Evolutionary conservation across 2,113 vertebrate species (phyloP).

Genomic region (cat (Felis catus)): DNA sequence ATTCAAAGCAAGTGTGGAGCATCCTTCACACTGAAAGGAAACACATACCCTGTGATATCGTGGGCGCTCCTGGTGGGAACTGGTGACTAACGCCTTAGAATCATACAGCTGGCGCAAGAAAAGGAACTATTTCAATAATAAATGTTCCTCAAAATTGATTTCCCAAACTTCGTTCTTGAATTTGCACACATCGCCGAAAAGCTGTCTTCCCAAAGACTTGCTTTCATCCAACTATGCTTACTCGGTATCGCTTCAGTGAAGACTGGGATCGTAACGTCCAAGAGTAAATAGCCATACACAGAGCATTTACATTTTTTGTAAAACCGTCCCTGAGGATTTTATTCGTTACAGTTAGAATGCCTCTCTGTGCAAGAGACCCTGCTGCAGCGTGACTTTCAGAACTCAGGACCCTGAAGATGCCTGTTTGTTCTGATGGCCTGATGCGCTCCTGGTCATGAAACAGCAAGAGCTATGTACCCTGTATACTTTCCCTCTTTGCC

Average conservation of each 20-base stretch:
- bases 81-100: neutral
- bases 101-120: neutral
- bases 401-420: neutral
- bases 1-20: neutral
- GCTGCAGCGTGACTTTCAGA: neutral
- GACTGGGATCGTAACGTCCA: neutral
- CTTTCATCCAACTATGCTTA: neutral
- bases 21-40: neutral
- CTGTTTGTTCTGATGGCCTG: neutral
- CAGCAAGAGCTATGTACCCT: neutral
- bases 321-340: neutral
- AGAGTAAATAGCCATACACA: neutral
- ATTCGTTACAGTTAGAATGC: neutral
- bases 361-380: neutral
- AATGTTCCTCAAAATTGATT: neutral
- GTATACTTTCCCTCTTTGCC: neutral
- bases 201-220: neutral
- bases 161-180: neutral
- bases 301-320: neutral
- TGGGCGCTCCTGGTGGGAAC: neutral
- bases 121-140: neutral
- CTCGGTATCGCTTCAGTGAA: neutral
- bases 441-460: neutral
- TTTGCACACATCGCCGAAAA: neutral
- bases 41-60: fast-evolving